Conservation (phyloP, 2,113 vertebrate species). For the Paratilapia polleni region DNA sequence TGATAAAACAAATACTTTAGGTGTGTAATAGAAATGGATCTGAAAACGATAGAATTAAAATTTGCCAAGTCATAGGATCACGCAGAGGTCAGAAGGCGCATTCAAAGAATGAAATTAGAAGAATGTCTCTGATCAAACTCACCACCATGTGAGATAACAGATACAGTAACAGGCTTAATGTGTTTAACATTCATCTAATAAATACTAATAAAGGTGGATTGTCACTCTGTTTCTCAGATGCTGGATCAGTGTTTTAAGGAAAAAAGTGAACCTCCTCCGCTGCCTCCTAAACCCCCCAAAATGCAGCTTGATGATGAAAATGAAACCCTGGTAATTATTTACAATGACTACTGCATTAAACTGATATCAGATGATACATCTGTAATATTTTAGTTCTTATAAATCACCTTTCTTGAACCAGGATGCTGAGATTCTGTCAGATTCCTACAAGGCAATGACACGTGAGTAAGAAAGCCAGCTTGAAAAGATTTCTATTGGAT, state of each 20-base stretch:
- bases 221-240: neutral
- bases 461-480: constrained; percentile 28
- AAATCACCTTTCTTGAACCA: neutral
- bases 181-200: rapidly evolving
- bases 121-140: neutral
- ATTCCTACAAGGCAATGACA: neutral
- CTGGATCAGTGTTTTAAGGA: too few species aligned
- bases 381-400: rapidly evolving
- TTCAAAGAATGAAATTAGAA: neutral
- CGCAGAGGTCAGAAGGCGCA: neutral
- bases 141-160: neutral
- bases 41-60: too few species aligned
- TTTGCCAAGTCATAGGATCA: neutral
- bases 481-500: neutral
- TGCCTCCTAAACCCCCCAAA: rapidly evolving
- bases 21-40: too few species aligned
- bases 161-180: too few species aligned
- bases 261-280: rapidly evolving
- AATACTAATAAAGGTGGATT: neutral
- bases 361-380: rapidly evolving
- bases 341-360: neutral
- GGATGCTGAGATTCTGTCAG: constrained; percentile 1
- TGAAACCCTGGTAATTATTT: neutral
- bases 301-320: neutral
- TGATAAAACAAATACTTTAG: too few species aligned